Conservation (phyloP, 2,113 vertebrate species). For the Ovibos moschatus region DNA sequence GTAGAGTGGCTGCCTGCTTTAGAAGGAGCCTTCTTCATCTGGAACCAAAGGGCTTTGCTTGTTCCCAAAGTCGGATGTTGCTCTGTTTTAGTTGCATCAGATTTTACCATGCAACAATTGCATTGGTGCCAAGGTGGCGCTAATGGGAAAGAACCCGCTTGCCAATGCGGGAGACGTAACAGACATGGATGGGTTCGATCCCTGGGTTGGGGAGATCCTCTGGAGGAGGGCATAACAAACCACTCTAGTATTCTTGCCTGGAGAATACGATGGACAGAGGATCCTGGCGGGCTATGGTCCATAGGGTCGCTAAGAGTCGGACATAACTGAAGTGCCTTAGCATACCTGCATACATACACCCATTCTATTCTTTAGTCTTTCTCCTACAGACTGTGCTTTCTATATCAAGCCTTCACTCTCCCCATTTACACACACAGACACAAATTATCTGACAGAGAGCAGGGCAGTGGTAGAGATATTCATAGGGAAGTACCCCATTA, state of each 20-base stretch:
- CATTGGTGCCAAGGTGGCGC: neutral
- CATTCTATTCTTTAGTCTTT: neutral
- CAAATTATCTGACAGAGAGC: neutral
- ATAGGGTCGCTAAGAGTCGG: neutral
- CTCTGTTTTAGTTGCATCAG: neutral
- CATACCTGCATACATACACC: neutral
- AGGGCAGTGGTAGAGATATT: neutral
- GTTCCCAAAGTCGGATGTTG: neutral
- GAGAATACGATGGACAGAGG: neutral
- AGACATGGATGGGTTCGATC: neutral
- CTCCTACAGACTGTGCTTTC: neutral
- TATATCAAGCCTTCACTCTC: neutral
- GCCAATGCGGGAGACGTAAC: accelerated
- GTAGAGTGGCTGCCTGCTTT: neutral
- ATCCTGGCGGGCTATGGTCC: neutral
- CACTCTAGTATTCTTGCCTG: neutral
- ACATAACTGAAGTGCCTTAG: neutral
- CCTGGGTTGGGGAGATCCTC: neutral
- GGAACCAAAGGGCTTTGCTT: neutral
- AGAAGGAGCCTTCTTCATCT: neutral
- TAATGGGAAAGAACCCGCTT: neutral
- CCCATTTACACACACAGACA: neutral
- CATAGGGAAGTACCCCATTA: neutral
- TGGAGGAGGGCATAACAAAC: neutral
- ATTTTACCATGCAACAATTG: neutral